Base-by-base conservation (phyloP, 2,113 vertebrate species). In the Galeopterus variegatus region DNA sequence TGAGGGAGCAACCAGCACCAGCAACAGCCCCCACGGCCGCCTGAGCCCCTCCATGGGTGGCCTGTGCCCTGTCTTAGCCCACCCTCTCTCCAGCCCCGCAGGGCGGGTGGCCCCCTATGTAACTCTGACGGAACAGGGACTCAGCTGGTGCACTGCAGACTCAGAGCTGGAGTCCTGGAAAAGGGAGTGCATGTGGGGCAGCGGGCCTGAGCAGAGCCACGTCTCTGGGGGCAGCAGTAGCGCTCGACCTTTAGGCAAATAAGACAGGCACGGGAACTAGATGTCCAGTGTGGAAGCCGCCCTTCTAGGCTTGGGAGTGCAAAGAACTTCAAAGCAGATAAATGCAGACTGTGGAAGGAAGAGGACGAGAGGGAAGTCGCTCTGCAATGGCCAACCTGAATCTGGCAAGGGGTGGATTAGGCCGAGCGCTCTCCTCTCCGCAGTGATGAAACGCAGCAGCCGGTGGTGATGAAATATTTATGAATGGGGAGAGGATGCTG, bases 391-490 rank as follows among this genome's bases (percentile, higher is more conserved):
- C 84, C 93, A 70, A 86, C 97, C 67, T 88, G 97, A 91, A 97
- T 97, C 88, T 92, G 96, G 98, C 95, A 93, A 96, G 96, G 97
- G 98, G 96, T 89, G 98, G 98, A 96, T 98, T 85, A 97, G 98
- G 96, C 97, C 19, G 41, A 96, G 96, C 52, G 92, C 96, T 96
- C 79, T 96, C 97, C 96, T 96, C 79, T 96, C 97, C 18, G 88
- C 80, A 80, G 98, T 96, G 98, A 98, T 98, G 98, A 98, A 98
- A 98, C 96, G 89, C 97, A 98, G 98, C 98, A 98, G 98, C 98
- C 97, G 90, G 96, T 93, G 97, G 98, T 98, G 91, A 99, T 99
- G 99, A 99, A 99, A 99, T 99, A 99, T 99, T 99, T 98, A 99
- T 99, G 99, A 99, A 99, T 98, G 98, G 98, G 98, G 98, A 98